Evolutionary conservation across 2,888 invertebrate species (phyloP).

Genomic region (Pantelozetes paolii): DNA sequence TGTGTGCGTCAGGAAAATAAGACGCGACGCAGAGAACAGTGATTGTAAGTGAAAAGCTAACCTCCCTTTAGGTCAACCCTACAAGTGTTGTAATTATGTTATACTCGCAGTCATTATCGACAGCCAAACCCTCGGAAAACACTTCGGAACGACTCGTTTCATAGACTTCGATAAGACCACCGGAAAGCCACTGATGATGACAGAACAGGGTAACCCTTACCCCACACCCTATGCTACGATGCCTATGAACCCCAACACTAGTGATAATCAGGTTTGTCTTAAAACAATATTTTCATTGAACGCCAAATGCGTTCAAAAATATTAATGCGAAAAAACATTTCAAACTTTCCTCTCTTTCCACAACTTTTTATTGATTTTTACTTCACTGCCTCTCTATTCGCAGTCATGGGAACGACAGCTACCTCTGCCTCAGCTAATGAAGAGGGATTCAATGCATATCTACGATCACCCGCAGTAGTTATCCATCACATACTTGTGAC

Average conservation of each 20-base stretch:
- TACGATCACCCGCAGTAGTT: conserved; percentile 42
- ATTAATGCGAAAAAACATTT: background rate
- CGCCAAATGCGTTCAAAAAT: too few species aligned
- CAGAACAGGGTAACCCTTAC: conserved; percentile 33
- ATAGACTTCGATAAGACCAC: conserved; percentile 47
- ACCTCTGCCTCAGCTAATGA: conserved; percentile 14
- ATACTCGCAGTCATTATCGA: conserved; percentile 38
- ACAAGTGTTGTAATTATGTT: too few species aligned
- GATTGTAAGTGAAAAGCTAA: background rate
- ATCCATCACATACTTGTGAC: too few species aligned
- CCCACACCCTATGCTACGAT: conserved; percentile 40
- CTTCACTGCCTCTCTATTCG: too few species aligned
- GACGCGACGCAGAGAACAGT: conserved; percentile 23
- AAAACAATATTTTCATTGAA: background rate
- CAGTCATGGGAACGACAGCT: conserved; percentile 37
- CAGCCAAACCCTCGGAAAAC: conserved; percentile 41
- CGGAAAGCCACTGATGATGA: conserved; percentile 39
- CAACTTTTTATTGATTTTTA: background rate
- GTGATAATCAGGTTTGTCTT: background rate
- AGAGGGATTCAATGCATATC: conserved; percentile 38
- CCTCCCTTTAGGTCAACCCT: too few species aligned
- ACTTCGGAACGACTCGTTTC: conserved; percentile 43
- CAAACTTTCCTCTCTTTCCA: too few species aligned
- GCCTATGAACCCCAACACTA: conserved; percentile 37
- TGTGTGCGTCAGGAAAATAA: conserved; percentile 45